Base-by-base conservation (phyloP, 1,140 invertebrate genomes). In the Drosophila bocki region DNA sequence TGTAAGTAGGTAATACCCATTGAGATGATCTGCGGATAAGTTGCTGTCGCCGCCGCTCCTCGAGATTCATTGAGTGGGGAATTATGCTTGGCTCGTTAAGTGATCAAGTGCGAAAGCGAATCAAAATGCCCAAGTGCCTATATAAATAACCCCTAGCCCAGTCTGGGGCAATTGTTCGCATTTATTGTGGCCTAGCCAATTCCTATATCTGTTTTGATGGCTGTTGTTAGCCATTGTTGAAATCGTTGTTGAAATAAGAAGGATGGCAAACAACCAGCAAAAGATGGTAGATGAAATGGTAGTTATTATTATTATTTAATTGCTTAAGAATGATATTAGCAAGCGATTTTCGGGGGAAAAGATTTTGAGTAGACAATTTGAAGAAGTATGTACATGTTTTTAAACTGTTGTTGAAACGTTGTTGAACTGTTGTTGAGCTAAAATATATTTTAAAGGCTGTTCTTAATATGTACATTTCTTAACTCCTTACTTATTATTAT, bases 11-110 rank as follows among this genome's bases (percentile, higher is more conserved):
- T 74, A 80, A 75, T 65, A 53, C 54, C 56, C 77, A 80, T 80
- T 75, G 63, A 80, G 78, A 75, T 57, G 75, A 78, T 78, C 74
- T 72, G 69, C 67, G 53, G 67, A 72, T 72, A 72, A 72, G 69
- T 72, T 72, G 44, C 50, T 70, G 32, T 61, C 19, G 59, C 19
- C 57, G 29, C 26, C 19, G 29, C 50, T 41, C 35, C 63, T 68
- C 2, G 67, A 32, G 67, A 71, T 41, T 57, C 69, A 72, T 72
- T 59, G 69, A 72, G 69, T 72, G 68, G 69, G 51, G 67, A 72
- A 72, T 72, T 71, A 72, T 72, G 37, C 69, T 13, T 50, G 67
- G 53, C 69, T 72, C 69, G 69, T 72, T 72, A 59, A 72, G 69
- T 71, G 69, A 72, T 72, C 69, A 72, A 72, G 67, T 71, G 65